Conservation (phyloP, 1,140 invertebrate species). For the Heliconius hermathena region DNA sequence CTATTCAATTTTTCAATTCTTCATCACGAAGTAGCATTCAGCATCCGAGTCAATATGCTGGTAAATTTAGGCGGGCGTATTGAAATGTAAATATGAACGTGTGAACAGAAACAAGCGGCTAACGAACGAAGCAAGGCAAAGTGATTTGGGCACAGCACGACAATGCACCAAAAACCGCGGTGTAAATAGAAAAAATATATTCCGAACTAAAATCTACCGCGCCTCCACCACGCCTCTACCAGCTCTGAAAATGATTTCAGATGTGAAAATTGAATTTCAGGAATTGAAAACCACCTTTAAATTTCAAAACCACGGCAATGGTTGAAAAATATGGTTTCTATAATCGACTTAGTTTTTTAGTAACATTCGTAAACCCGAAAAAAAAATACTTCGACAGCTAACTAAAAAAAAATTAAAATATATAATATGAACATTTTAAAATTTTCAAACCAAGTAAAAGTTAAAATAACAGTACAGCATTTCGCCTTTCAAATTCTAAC, state of each 20-base stretch:
- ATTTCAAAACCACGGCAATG: not conserved
- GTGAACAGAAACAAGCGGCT: constrained; percentile 69
- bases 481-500: not conserved
- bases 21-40: constrained; percentile 42
- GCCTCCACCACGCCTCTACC: not conserved
- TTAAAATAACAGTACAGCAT: not conserved
- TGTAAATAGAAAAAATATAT: constrained; percentile 25
- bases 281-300: constrained; percentile 14
- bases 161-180: constrained; percentile 42
- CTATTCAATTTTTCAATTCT: constrained; percentile 36
- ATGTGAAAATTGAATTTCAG: constrained; percentile 9
- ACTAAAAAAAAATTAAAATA: too few relatives aligned
- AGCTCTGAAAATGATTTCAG: constrained; percentile 10
- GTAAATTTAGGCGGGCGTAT: constrained; percentile 50
- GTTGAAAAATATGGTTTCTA: not conserved
- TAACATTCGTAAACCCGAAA: too few relatives aligned
- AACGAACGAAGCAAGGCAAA: constrained; percentile 68
- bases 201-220: constrained; percentile 6
- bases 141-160: constrained; percentile 55
- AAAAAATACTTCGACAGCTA: too few relatives aligned
- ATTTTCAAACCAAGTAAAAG: not conserved
- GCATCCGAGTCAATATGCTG: constrained; percentile 48
- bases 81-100: constrained; percentile 71
- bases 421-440: too few relatives aligned
- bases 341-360: too few relatives aligned